Evolutionary conservation across 2,888 invertebrate species (phyloP), one percentile per base, ranked within the genome.

Genomic region (Nemurella pictetii): DNA sequence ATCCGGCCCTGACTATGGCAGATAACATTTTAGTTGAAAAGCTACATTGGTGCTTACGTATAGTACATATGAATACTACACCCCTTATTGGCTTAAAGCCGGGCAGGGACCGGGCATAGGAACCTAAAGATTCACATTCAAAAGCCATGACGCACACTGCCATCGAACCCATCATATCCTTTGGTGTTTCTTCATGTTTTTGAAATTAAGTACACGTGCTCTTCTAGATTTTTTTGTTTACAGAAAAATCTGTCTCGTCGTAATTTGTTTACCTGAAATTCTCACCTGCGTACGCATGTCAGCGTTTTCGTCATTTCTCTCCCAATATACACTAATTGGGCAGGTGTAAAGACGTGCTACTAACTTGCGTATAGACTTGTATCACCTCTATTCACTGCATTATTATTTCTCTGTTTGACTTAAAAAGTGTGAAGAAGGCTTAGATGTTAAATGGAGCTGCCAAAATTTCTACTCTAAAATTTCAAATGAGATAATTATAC

Each of bases 391-490:
- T 55, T 55, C 55, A 55, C 20, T 20, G 55, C 55, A 20, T 55
- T 7, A 55, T 55, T 55, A 55, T 55, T 55, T 55, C 55, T 55
- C 55, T 55, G 55, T 55, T 55, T 55, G 55, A n/a, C n/a, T 55
- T 55, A 1, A 55, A 20, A 55, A 12, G 55, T 55, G 55, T 55
- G 55, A 55, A 55, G 55, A 55, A 7, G 55, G 9, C 55, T 12
- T 55, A 12, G 55, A 55, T 55, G 55, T 55, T 55, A 55, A 55
- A 55, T 12, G 55, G 75, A 75, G 9, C 7, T 75, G 75, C 75
- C 75, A 75, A 75, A 75, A 27, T 27, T 75, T 75, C 27, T 75
- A 75, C 28, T 75, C 15, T 9, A 75, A 75, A 75, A 75, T 27
- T 15, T 75, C 12, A n/a, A 75, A 75, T 75, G 26, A 28, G 28